Percentiles rank a stretch among this genome's conserved stretches.
These are phyloP conservation scores for Azemiops feae DNA, from an alignment of 2,113 vertebrate species.

Conservation along the genomic window DNA sequence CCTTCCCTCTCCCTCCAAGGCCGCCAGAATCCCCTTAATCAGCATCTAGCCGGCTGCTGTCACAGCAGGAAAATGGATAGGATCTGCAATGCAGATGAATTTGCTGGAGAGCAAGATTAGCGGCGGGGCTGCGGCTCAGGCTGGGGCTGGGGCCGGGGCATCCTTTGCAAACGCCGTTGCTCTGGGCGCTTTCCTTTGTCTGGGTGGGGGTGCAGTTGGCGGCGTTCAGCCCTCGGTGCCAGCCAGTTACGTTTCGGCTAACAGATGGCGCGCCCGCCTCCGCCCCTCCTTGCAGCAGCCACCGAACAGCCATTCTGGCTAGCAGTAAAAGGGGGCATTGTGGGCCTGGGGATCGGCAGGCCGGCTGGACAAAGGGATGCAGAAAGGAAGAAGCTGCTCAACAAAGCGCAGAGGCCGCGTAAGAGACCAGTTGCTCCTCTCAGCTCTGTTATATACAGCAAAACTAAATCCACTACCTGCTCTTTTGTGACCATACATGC, in stretches of 20 bases:
- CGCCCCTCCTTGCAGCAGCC: neutral
- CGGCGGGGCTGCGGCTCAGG: constrained; percentile 27
- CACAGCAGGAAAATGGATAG: constrained; percentile 66
- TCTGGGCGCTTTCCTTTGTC: constrained; percentile 58
- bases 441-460: neutral
- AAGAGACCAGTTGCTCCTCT: neutral
- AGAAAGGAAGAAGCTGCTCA: constrained; percentile 26
- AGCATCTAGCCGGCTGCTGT: constrained; percentile 64
- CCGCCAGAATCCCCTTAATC: constrained; percentile 57
- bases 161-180: constrained; percentile 40
- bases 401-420: neutral
- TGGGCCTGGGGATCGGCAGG: neutral
- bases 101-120: constrained; percentile 57
- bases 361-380: constrained; percentile 8
- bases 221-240: constrained; percentile 60
- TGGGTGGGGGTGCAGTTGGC: constrained; percentile 21
- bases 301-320: constrained; percentile 57
- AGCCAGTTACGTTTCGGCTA: constrained; percentile 47
- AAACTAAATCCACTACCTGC: neutral
- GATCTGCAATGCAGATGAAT: constrained; percentile 69
- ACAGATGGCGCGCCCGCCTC: constrained; percentile 4
- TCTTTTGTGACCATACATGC: neutral
- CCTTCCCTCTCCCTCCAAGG: constrained; percentile 38
- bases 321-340: constrained; percentile 37
- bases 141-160: constrained; percentile 33